phyloP scores from a whole-genome alignment of 2,113 vertebrate species.

The Triplophysa tibetana region DNA sequence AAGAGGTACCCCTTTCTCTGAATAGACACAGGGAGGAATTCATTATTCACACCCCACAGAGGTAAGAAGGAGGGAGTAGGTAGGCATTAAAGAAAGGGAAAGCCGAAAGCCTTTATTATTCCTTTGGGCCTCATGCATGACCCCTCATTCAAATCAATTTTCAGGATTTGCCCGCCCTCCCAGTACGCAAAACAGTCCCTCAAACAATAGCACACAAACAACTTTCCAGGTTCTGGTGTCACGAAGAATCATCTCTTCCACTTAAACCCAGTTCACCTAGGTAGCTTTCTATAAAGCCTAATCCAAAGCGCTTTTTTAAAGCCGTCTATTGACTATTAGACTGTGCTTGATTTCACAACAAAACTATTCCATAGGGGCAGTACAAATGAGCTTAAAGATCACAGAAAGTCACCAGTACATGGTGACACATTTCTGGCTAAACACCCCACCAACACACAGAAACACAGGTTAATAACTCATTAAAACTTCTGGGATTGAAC shows the following conservation, averaged over 20 bases:
- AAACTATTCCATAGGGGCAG: too few species aligned
- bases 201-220: too few species aligned
- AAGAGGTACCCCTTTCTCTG: not conserved
- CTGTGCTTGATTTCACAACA: too few species aligned
- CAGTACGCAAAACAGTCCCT: not conserved
- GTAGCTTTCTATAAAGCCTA: too few species aligned
- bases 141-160: not conserved
- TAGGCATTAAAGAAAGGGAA: not conserved
- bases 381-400: too few species aligned
- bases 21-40: not conserved
- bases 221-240: too few species aligned
- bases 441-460: too few species aligned
- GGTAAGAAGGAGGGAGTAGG: not conserved
- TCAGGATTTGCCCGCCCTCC: not conserved
- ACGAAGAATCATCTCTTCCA: too few species aligned
- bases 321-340: too few species aligned
- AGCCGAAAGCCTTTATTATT: not conserved
- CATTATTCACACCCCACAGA: not conserved
- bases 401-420: not conserved
- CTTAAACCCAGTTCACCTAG: too few species aligned
- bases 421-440: not conserved
- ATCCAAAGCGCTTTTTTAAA: too few species aligned
- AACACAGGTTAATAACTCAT: too few species aligned
- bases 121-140: slow-evolving; percentile 2
- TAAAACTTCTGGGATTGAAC: not conserved